Base-by-base conservation (phyloP, 2,797 vertebrate genomes). In the Aotus griseimembra region DNA sequence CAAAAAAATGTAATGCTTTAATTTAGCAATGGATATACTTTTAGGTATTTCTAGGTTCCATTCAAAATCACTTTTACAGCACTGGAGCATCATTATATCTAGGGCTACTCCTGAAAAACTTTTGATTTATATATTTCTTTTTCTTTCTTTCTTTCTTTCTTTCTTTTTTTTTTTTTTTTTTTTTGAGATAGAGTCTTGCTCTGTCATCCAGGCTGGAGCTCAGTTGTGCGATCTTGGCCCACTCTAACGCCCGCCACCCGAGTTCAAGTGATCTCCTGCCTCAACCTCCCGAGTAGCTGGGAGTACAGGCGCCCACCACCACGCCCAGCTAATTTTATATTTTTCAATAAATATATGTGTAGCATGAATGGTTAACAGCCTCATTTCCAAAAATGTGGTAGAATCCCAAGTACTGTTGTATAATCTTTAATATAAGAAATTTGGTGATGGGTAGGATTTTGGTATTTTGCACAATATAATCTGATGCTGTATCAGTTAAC, bases 11-110 rank as follows among this genome's bases (percentile, higher is more conserved):
- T 46, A 89, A 90, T 44, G 4, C 7, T 83, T 93, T 90, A 52
- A 86, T 86, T 95, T 11, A 57, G n/a, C 55, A 92, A 77, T 90
- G 44, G 15, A 17, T 50, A 14, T 93, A 24, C 76, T 95, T 73
- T 85, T 92, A 17, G 61, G 64, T 81, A 10, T 72, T 41, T 90
- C 26, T 33, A 93, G 46, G 20, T 83, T 67, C 46, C 24, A 30
- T 91, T 92, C 24, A 58, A 30, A 90, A 87, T 50, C 36, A 28
- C 36, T 94, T 83, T 80, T 48, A 7, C 84, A 75, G 67, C 80
- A 80, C 52, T 22, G 28, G 30, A 46, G 76, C 52, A 76, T 87
- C 28, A 24, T 79, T 61, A 41, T 55, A 58, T 22, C 44, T 64
- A 33, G 26, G 28, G 17, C 26, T 67, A 8, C 5, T 4, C 4